These are phyloP conservation scores for Lycaon pictus DNA, from an alignment of 2,113 vertebrate genomes.

Conservation along the genomic window DNA sequence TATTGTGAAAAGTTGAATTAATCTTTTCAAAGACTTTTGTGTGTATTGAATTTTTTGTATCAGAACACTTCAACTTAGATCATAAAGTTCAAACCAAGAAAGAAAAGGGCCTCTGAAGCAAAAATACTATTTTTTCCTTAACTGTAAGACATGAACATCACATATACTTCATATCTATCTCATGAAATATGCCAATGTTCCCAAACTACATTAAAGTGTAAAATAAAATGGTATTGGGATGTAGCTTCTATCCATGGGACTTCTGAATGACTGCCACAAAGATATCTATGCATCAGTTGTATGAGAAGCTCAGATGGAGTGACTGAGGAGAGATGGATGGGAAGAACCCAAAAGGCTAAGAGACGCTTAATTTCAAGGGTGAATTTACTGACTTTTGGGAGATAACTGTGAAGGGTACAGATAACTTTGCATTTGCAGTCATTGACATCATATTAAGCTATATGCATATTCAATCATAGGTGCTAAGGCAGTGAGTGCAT, in stretches of 20 bases:
- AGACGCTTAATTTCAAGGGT: constrained; percentile 2
- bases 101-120: background rate
- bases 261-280: background rate
- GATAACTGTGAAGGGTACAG: background rate
- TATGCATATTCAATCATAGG: background rate
- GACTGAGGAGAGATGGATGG: background rate
- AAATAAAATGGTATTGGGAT: background rate
- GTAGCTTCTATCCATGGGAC: background rate
- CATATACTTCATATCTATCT: background rate
- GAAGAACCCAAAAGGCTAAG: background rate
- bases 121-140: background rate
- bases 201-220: constrained; percentile 9
- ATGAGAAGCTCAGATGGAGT: background rate
- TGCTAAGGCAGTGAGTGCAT: background rate
- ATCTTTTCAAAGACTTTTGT: constrained; percentile 52
- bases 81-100: constrained; percentile 43
- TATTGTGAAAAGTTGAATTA: constrained; percentile 49
- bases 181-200: constrained; percentile 24
- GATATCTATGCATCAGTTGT: background rate
- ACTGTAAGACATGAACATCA: background rate
- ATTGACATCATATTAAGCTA: background rate
- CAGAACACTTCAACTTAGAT: constrained; percentile 43
- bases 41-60: constrained; percentile 42
- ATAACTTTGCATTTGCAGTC: background rate
- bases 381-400: background rate